Percentiles rank a stretch among this genome's conserved stretches.
Evolutionary conservation across 2,113 vertebrate genomes (phyloP).

Genomic region (Indri indri): DNA sequence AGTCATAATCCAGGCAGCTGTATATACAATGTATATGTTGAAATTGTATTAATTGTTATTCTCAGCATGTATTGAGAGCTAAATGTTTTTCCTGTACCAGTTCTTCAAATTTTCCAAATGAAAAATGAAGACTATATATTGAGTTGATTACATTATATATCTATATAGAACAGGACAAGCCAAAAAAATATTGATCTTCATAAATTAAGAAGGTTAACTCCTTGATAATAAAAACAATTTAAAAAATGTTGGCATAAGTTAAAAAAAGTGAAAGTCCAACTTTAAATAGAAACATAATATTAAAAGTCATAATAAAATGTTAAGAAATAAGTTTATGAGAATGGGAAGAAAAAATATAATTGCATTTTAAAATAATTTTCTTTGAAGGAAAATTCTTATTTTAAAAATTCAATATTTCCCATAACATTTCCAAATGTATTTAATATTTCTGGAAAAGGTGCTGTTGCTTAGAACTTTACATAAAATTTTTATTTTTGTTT

Average conservation of each 20-base stretch:
- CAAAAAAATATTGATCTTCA: constrained; percentile 49
- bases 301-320: not conserved
- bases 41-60: constrained; percentile 55
- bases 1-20: constrained; percentile 36
- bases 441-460: not conserved
- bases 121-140: constrained; percentile 54
- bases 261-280: not conserved
- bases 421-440: not conserved
- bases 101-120: constrained; percentile 47
- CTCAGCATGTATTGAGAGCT: not conserved
- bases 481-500: not conserved
- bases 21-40: constrained; percentile 16
- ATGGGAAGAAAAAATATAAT: not conserved
- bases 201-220: not conserved
- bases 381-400: not conserved
- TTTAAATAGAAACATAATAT: not conserved
- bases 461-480: not conserved
- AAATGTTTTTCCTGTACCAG: constrained; percentile 17
- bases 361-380: not conserved
- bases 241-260: not conserved
- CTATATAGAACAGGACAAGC: not conserved
- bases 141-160: constrained; percentile 39
- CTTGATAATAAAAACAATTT: not conserved
- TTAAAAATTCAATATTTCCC: not conserved
- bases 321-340: not conserved